Evolutionary conservation across 2,888 invertebrate species (phyloP).

Genomic region (Epistrophella euchroma): DNA sequence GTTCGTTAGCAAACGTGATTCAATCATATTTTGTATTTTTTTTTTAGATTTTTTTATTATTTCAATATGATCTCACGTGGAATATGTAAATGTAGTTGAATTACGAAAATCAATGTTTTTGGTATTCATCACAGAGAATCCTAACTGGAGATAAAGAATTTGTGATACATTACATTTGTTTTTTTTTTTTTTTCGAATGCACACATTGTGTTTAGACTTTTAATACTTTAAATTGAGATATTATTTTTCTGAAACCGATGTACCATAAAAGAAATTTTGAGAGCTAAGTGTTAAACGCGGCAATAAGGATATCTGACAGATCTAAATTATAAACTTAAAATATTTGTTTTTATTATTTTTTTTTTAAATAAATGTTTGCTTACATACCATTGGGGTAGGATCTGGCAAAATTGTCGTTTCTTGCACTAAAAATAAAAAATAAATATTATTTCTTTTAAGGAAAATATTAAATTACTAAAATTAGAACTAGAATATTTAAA

Average conservation of each 20-base stretch:
- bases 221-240: too few species aligned
- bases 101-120: neutral
- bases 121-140: neutral
- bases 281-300: too few species aligned
- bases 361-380: neutral
- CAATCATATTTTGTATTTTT: slow-evolving; percentile 2
- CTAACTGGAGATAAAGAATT: neutral
- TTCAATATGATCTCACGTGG: slow-evolving; percentile 47
- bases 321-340: neutral
- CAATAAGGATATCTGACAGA: neutral
- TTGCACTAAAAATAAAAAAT: slow-evolving; percentile 39
- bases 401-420: slow-evolving; percentile 28
- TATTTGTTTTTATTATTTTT: neutral
- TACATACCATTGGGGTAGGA: slow-evolving; percentile 59
- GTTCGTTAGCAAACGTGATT: slow-evolving; percentile 19
- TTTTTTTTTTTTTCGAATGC: too few species aligned
- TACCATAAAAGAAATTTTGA: too few species aligned
- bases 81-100: slow-evolving; percentile 19
- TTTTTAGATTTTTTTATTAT: neutral
- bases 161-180: too few species aligned
- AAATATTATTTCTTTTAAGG: too few species aligned
- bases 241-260: too few species aligned
- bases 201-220: too few species aligned
- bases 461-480: too few species aligned
- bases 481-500: too few species aligned